Evolutionary conservation across 2,113 vertebrate species (phyloP), one percentile per base, ranked within the genome.

Genomic region (Entelurus aequoreus): DNA sequence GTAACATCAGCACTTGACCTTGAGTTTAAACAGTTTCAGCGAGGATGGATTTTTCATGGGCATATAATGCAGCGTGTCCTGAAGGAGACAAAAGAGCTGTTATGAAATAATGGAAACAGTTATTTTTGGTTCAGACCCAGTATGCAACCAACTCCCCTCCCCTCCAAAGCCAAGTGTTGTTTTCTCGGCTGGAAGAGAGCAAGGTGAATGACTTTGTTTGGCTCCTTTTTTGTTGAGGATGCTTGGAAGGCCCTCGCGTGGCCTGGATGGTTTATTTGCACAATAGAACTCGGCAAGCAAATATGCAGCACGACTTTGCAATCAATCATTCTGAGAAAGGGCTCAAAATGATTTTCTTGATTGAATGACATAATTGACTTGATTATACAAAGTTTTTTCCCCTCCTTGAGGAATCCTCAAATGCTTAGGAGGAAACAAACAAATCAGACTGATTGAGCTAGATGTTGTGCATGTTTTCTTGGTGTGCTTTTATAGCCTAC

Each of bases 311-410:
- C 79, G 68, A 75, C 80, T 76, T 74, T 21, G 84, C 86, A 90
- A 88, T 90, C 88, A 88, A 78, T 74, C 71, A 65, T 80, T 80
- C 74, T 70, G 76, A 83, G 82, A 82, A 86, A 79, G 75, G 84
- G 60, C 86, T 88, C 68, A 62, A 86, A 82, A 81, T 86, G 81
- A 81, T 86, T 88, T 85, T 88, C 87, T 88, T 90, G 89, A 90
- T 90, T 90, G 89, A 90, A 89, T 84, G 86, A 88, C 89, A 89
- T 88, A 89, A 91, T 90, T 90, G 87, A 88, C 88, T 91, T 89
- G 89, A 89, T 90, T 90, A 89, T 86, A 69, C 81, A 83, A 87
- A 71, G 76, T 86, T 79, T 84, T 80, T 72, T 19, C 19, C 8
- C 64, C 82, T 84, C 81, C 72, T 87, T 64, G 75, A 88, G 84